A percentile compares a stretch with the other conserved stretches of the same genome.
Evolutionary conservation across 1,140 invertebrate species (phyloP).

Genomic region (Macrotrachela quadricornifera): DNA sequence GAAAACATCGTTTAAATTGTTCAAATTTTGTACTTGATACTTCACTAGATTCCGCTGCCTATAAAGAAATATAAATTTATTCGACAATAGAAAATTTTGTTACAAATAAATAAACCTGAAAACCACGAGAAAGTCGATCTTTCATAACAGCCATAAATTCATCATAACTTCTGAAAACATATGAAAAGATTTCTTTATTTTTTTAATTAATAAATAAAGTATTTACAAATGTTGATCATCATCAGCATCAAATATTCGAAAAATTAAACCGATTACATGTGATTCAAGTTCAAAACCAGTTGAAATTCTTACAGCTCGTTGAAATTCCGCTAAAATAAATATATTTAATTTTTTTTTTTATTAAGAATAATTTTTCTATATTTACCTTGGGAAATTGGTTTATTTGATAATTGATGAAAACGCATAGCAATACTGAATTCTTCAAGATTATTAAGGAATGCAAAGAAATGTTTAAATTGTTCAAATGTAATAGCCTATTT

Average conservation of each 20-base stretch:
- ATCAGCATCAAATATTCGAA: slow-evolving; percentile 87
- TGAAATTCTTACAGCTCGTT: slow-evolving; percentile 78
- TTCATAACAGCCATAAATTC: slow-evolving; percentile 99
- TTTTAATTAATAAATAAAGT: too few species aligned
- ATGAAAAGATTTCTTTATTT: too few species aligned
- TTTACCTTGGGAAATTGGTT: slow-evolving; percentile 50
- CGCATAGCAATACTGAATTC: slow-evolving; percentile 91
- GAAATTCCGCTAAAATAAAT: slow-evolving; percentile 63
- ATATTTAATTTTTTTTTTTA: too few species aligned
- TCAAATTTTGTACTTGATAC: too few species aligned
- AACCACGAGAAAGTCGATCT: slow-evolving; percentile 73
- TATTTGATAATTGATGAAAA: slow-evolving; percentile 86
- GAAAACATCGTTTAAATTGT: too few species aligned
- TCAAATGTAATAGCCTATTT: slow-evolving; percentile 67
- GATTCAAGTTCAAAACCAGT: slow-evolving; percentile 61
- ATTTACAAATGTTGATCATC: slow-evolving; percentile 63
- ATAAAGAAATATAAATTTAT: too few species aligned
- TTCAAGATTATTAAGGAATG: slow-evolving; percentile 86
- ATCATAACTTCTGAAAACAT: slow-evolving; percentile 45
- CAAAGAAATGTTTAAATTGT: slow-evolving; percentile 82
- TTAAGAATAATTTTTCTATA: too few species aligned
- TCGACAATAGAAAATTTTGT: too few species aligned
- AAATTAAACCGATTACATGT: slow-evolving; percentile 74
- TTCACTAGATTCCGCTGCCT: too few species aligned
- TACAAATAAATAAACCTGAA: slow-evolving; percentile 46